phyloP scores from a whole-genome alignment of 2,888 invertebrate species.

The Synanthedon andrenaeformis region DNA sequence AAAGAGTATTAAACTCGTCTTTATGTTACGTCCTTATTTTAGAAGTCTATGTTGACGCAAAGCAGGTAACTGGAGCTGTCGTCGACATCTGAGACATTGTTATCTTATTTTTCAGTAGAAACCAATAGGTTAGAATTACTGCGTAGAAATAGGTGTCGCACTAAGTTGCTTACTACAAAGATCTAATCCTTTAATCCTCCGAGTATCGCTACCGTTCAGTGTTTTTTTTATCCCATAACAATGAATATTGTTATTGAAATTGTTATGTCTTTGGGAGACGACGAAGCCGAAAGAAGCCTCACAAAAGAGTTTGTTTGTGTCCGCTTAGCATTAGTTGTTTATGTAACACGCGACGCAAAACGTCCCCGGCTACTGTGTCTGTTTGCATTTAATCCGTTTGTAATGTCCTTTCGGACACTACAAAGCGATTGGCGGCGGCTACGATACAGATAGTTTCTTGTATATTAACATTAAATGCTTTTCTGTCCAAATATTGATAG shows the following conservation, averaged over 20 bases:
- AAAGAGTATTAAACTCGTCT: no score
- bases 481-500: neutral
- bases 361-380: slow-evolving; percentile 44
- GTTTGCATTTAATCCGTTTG: slow-evolving; percentile 65
- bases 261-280: slow-evolving; percentile 18
- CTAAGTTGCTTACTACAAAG: slow-evolving; percentile 40
- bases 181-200: slow-evolving; percentile 56
- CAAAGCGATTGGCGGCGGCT: slow-evolving; percentile 24
- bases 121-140: no score
- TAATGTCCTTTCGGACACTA: slow-evolving; percentile 44
- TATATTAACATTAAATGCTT: neutral
- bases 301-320: slow-evolving; percentile 61
- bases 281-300: slow-evolving; percentile 24
- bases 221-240: slow-evolving; percentile 32
- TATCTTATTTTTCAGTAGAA: no score
- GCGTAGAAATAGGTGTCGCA: slow-evolving; percentile 26
- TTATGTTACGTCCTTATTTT: no score
- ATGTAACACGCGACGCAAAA: slow-evolving; percentile 24
- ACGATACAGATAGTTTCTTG: slow-evolving; percentile 10
- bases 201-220: slow-evolving; percentile 48
- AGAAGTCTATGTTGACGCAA: no score
- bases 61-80: no score
- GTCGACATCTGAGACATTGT: no score
- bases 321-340: slow-evolving; percentile 55
- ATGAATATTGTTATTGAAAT: slow-evolving; percentile 48